phyloP scores from a whole-genome alignment of 2,888 invertebrate genomes.

The Quadroppia sp. region DNA sequence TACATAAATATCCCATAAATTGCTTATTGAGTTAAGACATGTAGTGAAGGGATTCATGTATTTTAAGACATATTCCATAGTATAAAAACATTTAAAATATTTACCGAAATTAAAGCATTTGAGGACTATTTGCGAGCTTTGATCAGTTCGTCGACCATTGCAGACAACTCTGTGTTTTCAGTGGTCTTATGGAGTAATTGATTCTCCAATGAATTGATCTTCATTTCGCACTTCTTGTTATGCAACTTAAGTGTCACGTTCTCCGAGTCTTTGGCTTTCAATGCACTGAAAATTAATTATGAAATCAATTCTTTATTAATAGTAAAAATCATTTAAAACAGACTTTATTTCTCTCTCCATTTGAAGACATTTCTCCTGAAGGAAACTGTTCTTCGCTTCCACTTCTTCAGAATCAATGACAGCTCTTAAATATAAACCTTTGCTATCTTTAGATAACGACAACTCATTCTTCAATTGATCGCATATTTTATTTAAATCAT shows the following conservation, averaged over 20 bases:
- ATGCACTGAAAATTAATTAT: background rate
- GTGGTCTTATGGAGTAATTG: conserved; percentile 57
- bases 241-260: conserved; percentile 67
- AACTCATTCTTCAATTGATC: background rate
- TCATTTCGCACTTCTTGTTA: conserved; percentile 82
- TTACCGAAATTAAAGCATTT: too few relatives aligned
- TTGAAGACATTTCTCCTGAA: background rate
- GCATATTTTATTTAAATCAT: background rate
- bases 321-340: too few relatives aligned
- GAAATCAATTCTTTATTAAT: background rate
- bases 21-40: too few relatives aligned
- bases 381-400: too few relatives aligned
- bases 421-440: background rate
- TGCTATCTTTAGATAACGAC: background rate
- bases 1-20: too few relatives aligned
- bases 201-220: conserved; percentile 55
- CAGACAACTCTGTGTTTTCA: conserved; percentile 83
- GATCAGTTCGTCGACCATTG: conserved; percentile 90
- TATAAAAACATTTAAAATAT: too few relatives aligned
- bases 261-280: conserved; percentile 33
- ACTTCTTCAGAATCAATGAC: background rate
- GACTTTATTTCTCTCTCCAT: background rate
- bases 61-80: too few relatives aligned
- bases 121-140: conserved; percentile 49
- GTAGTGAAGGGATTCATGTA: too few relatives aligned